Base-by-base conservation (phyloP, 2,113 vertebrate genomes). In the Cyprinodon brontotheroides region DNA sequence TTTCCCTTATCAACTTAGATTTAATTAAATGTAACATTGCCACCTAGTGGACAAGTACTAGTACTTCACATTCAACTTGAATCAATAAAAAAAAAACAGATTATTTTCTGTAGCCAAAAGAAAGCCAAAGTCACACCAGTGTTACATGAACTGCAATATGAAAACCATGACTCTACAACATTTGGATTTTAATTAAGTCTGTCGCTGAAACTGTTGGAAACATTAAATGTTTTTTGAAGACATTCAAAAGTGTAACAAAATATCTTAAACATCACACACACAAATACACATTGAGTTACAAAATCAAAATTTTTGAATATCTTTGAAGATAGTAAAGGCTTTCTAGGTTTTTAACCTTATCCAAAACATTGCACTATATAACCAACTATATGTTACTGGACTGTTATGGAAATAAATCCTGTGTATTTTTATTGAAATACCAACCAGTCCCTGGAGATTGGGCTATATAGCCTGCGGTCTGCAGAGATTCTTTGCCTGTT, bases 401-500 rank as follows among this genome's bases (percentile, higher is more conserved):
- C 20, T 40, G 75, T 78, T 85, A 75, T 75, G 47, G 53, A 86
- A 73, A 61, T 79, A 73, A 88, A 80, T 86, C 72, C 78, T 72
- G 63, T 5, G 29, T 78, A 87, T 59, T 82, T 79, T 87, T 82
- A 81, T 84, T 84, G 77, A 82, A 85, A 85, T 84, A 43, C 69
- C 85, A 68, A 82, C 83, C 72, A 67, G 70, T 69, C 48, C 64
- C 68, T 80, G 74, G 36, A 63, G 66, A 76, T 69, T 60, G 79
- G 80, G 70, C 84, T 61, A 63, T 63, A 45, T 77, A 61, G 83
- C 81, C 82, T 91, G 92, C 67, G 87, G 92, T 92, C 72, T 72
- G 84, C 72, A 62, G 61, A 86, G 89, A 92, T 91, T 92, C 87
- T 82, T 86, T 0, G 79, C 82, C 53, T 80, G 85, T 77, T 91